Evolutionary conservation across 2,888 invertebrate genomes (phyloP).

Genomic region (Caenorhabditis angaria): DNA sequence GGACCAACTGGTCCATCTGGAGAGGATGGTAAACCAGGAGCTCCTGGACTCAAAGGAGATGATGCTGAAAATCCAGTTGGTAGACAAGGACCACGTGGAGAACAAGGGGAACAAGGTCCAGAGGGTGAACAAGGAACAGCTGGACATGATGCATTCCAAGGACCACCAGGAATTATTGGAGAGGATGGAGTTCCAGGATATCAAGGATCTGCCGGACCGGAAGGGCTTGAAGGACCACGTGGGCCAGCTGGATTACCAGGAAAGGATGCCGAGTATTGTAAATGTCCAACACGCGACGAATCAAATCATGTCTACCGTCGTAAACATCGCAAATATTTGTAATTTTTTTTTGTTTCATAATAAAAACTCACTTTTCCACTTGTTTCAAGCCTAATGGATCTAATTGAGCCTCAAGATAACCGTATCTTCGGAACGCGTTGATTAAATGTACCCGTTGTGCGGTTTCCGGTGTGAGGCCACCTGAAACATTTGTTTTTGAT

Average conservation of each 20-base stretch:
- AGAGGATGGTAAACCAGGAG: constrained; percentile 58
- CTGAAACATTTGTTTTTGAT: constrained; percentile 16
- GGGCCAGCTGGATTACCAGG: constrained; percentile 50
- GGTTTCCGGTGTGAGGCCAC: constrained; percentile 48
- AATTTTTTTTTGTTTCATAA: constrained; percentile 9
- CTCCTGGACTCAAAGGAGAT: constrained; percentile 60
- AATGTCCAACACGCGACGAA: constrained; percentile 60
- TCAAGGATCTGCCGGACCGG: constrained; percentile 59
- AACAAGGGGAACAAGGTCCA: constrained; percentile 57
- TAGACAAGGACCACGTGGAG: constrained; percentile 59
- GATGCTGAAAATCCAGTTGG: constrained; percentile 68
- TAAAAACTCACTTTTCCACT: constrained; percentile 45
- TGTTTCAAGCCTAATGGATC: constrained; percentile 64
- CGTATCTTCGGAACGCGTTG: constrained; percentile 68
- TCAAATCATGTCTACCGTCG: constrained; percentile 5
- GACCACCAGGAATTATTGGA: constrained; percentile 55
- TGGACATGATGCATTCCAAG: constrained; percentile 47
- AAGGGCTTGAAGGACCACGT: constrained; percentile 50
- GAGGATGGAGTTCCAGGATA: constrained; percentile 60
- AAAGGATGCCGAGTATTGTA: constrained; percentile 63
- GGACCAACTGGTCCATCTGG: constrained; percentile 59
- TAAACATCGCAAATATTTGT: constrained; percentile 5
- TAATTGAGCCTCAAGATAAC: constrained; percentile 66
- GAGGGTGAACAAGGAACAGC: constrained; percentile 49
- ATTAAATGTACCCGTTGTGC: constrained; percentile 63